A percentile compares a stretch with the other conserved stretches of the same genome.
Evolutionary conservation across 2,113 vertebrate species (phyloP).

Genomic region (Urocynchramus pylzowi): DNA sequence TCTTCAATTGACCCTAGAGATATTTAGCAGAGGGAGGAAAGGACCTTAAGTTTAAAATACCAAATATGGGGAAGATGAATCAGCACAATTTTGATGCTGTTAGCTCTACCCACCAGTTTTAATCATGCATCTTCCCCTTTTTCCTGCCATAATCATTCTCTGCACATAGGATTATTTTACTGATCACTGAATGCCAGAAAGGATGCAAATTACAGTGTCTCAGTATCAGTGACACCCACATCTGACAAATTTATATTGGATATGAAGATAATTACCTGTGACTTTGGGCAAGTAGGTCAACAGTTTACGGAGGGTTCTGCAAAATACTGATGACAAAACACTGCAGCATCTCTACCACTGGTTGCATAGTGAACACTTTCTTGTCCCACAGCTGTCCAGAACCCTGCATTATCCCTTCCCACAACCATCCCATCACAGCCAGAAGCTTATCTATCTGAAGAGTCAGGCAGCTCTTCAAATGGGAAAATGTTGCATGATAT

Average conservation of each 20-base stretch:
- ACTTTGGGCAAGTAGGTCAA: background rate
- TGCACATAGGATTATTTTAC: background rate
- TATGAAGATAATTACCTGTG: constrained; percentile 6
- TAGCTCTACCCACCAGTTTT: background rate
- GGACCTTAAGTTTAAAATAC: background rate
- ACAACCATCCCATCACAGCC: background rate
- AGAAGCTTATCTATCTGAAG: constrained; percentile 8
- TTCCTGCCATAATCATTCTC: background rate
- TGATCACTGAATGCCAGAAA: background rate
- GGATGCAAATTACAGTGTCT: background rate
- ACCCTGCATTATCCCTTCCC: background rate
- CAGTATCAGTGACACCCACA: constrained; percentile 6
- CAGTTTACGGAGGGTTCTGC: background rate
- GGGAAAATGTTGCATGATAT: background rate
- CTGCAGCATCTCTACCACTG: background rate
- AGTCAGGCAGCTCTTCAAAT: background rate
- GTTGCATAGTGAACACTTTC: background rate
- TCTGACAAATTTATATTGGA: constrained; percentile 2
- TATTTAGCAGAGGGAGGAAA: background rate
- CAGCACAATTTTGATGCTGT: background rate
- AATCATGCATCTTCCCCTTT: background rate
- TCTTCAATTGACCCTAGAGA: background rate
- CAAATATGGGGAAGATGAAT: background rate
- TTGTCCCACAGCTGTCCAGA: background rate
- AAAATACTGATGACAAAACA: background rate